Percentiles rank a stretch among this genome's conserved stretches.
These are phyloP conservation scores for Lagodon rhomboides DNA, from an alignment of 2,797 vertebrate genomes.

Conservation along the genomic window DNA sequence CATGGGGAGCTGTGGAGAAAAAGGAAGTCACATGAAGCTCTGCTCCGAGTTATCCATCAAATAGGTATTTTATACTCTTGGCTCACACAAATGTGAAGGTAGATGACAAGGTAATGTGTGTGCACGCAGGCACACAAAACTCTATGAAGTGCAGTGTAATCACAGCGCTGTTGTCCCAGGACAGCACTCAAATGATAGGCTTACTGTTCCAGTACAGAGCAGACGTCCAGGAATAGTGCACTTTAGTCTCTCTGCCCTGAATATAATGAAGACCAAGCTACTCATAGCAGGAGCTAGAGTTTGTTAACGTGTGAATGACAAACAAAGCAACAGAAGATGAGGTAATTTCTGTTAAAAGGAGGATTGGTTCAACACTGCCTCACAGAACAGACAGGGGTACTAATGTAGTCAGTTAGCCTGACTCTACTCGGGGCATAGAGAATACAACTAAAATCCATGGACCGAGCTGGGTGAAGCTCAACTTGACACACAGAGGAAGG, in stretches of 20 bases:
- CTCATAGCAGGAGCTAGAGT: not conserved
- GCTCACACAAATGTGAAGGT: constrained; percentile 1
- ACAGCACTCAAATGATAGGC: constrained; percentile 46
- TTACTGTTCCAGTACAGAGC: constrained; percentile 17
- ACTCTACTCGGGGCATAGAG: not conserved
- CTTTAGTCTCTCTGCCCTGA: constrained; percentile 9
- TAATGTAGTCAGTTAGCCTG: not conserved
- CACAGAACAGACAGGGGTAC: not conserved
- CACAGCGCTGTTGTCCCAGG: constrained; percentile 31
- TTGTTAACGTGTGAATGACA: constrained; percentile 19
- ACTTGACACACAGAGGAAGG: not conserved
- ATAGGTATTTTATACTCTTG: constrained; percentile 3
- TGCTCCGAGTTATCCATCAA: not conserved
- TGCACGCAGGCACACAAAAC: not conserved
- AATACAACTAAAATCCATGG: not conserved
- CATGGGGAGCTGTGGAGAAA: not conserved
- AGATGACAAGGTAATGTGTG: not conserved
- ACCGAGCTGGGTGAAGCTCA: not conserved
- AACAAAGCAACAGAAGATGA: constrained; percentile 10
- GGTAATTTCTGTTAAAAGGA: not conserved
- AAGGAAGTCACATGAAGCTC: not conserved
- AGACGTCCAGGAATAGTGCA: constrained; percentile 5
- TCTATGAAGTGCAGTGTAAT: constrained; percentile 20
- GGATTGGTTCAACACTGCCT: not conserved
- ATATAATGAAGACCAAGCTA: not conserved